Conservation (phyloP, 1,140 invertebrate genomes). For the Elymnias hypermnestra region DNA sequence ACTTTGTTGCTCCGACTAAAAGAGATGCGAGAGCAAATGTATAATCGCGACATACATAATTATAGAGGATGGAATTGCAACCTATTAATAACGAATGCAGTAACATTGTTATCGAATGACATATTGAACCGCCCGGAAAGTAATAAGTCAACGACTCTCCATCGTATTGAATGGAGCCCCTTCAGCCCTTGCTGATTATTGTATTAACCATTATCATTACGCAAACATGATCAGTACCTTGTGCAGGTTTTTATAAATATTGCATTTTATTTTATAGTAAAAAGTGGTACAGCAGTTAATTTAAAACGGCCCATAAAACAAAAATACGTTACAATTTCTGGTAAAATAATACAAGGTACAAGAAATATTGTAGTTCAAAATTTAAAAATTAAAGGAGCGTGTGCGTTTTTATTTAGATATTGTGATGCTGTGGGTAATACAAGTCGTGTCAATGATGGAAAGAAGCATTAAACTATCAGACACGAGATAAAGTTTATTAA, state of each 20-base stretch:
- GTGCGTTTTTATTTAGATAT: constrained; percentile 5
- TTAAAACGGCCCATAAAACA: too few relatives aligned
- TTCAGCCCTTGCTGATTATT: constrained; percentile 20
- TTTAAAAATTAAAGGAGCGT: too few relatives aligned
- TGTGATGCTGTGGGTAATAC: constrained; percentile 6
- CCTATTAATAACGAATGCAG: constrained; percentile 26
- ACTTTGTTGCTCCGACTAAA: too few relatives aligned
- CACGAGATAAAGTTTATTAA: constrained; percentile 58
- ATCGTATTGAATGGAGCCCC: constrained; percentile 28
- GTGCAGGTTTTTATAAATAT: constrained; percentile 6
- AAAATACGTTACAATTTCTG: too few relatives aligned
- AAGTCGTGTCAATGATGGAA: constrained; percentile 29
- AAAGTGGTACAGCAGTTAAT: too few relatives aligned
- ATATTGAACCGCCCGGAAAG: constrained; percentile 41
- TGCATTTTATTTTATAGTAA: constrained; percentile 3
- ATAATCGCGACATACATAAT: background rate
- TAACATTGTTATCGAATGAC: constrained; percentile 50
- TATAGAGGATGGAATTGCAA: background rate
- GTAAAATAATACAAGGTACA: too few relatives aligned
- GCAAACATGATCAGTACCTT: constrained; percentile 22
- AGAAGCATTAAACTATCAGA: constrained; percentile 34
- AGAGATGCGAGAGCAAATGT: background rate
- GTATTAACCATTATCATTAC: constrained; percentile 14
- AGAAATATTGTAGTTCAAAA: too few relatives aligned
- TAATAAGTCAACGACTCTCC: constrained; percentile 54